Conservation (phyloP, 2,113 vertebrate genomes). For the Excalfactoria chinensis region DNA sequence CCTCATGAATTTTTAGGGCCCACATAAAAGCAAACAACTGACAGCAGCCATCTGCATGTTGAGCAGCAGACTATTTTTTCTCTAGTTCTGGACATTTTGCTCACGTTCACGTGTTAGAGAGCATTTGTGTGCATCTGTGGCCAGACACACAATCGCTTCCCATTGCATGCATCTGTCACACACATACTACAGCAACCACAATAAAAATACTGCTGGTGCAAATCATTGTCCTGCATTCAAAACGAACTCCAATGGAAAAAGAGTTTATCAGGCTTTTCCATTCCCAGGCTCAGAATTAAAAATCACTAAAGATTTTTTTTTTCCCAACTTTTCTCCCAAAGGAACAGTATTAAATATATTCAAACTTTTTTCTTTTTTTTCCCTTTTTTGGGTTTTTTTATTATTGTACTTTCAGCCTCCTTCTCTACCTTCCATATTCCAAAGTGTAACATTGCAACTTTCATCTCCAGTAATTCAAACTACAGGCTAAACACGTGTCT, state of each 20-base stretch:
- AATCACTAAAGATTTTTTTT: rapidly evolving
- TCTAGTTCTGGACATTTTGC: conserved; percentile 1
- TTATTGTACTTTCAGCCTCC: too few species aligned
- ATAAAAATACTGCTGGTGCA: background rate
- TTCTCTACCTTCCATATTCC: background rate
- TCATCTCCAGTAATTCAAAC: background rate
- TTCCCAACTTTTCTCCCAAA: too few species aligned
- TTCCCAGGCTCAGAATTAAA: background rate
- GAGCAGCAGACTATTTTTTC: background rate
- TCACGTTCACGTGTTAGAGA: background rate
- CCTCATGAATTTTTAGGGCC: conserved; percentile 9
- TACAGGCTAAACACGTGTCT: background rate
- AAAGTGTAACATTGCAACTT: background rate
- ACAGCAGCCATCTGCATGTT: conserved; percentile 1
- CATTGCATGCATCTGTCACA: conserved; percentile 11
- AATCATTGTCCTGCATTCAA: background rate
- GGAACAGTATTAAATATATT: background rate
- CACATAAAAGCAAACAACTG: background rate
- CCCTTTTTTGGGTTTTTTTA: background rate
- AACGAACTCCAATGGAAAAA: background rate
- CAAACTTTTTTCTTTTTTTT: rapidly evolving
- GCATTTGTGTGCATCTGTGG: background rate
- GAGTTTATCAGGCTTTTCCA: background rate
- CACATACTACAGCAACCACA: background rate
- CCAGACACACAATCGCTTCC: background rate